These are phyloP conservation scores for Marronus borbonicus DNA, from an alignment of 2,888 invertebrate genomes.

Conservation along the genomic window DNA sequence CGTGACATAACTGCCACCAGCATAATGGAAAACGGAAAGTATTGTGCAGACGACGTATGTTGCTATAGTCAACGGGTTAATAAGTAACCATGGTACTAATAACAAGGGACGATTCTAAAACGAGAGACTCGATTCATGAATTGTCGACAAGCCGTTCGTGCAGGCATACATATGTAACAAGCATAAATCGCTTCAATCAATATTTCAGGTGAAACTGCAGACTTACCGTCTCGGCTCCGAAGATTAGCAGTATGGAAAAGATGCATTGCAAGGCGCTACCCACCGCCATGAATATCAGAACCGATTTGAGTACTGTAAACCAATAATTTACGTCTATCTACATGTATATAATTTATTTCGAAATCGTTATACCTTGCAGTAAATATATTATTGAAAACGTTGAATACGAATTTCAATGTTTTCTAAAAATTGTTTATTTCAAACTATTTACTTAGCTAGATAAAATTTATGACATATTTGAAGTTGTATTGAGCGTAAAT, in stretches of 20 bases:
- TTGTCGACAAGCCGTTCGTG: neutral
- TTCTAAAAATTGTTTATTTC: too few species aligned
- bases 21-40: constrained; percentile 64
- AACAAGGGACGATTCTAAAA: constrained; percentile 67
- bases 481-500: too few species aligned
- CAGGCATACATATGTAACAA: neutral
- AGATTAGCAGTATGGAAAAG: constrained; percentile 67
- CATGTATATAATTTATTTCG: neutral
- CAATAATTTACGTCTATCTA: constrained; percentile 16
- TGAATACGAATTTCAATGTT: too few species aligned
- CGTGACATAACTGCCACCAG: constrained; percentile 60
- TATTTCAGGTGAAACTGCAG: neutral
- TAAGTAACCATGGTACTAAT: constrained; percentile 65
- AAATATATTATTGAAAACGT: too few species aligned
- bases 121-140: constrained; percentile 28
- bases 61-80: constrained; percentile 63
- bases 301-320: constrained; percentile 63
- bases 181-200: constrained; percentile 7
- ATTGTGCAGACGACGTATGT: constrained; percentile 64
- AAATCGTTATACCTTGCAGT: neutral
- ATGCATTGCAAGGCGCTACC: constrained; percentile 64
- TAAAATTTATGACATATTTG: too few species aligned
- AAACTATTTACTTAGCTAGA: too few species aligned
- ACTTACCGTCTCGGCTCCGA: constrained; percentile 68
- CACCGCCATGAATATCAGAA: constrained; percentile 64